Percentiles rank a stretch among this genome's conserved stretches.
phyloP scores from a whole-genome alignment of 1,140 invertebrate species.

The Drosophila micromelanica region DNA sequence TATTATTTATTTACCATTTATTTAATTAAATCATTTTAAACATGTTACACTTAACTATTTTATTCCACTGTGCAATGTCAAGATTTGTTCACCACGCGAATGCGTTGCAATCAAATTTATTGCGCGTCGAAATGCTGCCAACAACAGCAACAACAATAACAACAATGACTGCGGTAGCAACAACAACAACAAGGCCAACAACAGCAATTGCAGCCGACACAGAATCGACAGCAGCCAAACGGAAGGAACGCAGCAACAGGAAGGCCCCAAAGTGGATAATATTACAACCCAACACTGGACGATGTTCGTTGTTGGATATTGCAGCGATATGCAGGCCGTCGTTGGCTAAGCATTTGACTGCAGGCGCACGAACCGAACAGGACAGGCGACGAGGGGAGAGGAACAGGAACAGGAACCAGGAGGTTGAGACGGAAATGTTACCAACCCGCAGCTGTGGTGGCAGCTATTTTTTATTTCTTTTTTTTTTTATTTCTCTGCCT shows the following conservation, averaged over 20 bases:
- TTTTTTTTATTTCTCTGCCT: constrained; percentile 33
- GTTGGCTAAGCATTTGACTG: constrained; percentile 50
- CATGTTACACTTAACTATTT: not conserved
- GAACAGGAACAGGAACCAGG: constrained; percentile 3
- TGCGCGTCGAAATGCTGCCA: constrained; percentile 47
- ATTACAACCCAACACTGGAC: constrained; percentile 49
- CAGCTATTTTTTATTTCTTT: constrained; percentile 6
- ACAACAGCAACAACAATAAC: constrained; percentile 21
- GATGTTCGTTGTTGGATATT: not conserved
- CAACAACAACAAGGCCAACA: constrained; percentile 5
- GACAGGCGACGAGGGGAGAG: too few relatives aligned
- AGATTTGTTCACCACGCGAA: constrained; percentile 52
- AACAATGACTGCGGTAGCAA: not conserved
- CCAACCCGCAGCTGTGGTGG: constrained; percentile 19
- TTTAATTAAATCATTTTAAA: not conserved
- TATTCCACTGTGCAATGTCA: constrained; percentile 18
- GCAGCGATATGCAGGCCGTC: constrained; percentile 1
- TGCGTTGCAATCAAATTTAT: constrained; percentile 69
- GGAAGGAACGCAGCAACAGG: constrained; percentile 66
- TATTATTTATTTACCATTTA: too few relatives aligned
- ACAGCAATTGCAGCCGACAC: constrained; percentile 10
- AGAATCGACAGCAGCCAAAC: constrained; percentile 44
- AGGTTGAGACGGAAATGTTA: constrained; percentile 37
- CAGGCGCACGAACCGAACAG: constrained; percentile 5
- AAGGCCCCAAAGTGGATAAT: constrained; percentile 68